Percentiles rank a stretch among this genome's conserved stretches.
Conservation (phyloP, 2,113 vertebrate species). For the Orientallactaga bullata region DNA sequence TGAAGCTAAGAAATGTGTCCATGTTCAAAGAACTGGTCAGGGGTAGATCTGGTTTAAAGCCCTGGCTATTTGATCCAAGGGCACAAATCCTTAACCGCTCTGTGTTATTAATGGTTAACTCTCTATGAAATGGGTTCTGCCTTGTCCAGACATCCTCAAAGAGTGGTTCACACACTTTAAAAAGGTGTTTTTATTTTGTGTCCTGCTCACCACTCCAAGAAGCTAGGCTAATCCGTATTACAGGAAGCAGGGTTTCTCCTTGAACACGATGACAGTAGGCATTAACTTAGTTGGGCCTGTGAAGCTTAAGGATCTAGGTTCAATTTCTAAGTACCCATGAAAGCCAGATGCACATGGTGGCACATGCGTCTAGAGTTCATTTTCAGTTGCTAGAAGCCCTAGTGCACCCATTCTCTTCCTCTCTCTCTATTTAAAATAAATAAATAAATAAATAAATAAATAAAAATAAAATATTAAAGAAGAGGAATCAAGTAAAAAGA, state of each 20-base stretch:
- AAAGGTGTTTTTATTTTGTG: constrained; percentile 1
- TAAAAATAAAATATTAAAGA: not conserved
- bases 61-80: not conserved
- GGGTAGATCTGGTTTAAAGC: not conserved
- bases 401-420: too few species aligned
- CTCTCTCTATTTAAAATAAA: too few species aligned
- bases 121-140: not conserved
- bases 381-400: too few species aligned
- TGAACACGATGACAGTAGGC: not conserved
- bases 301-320: too few species aligned
- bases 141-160: not conserved
- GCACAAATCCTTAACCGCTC: not conserved
- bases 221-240: not conserved
- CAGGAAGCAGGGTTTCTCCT: not conserved
- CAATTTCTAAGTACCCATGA: too few species aligned
- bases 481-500: not conserved
- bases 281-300: not conserved
- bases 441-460: too few species aligned
- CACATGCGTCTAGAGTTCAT: too few species aligned
- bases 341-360: too few species aligned
- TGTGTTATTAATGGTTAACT: not conserved
- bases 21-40: constrained; percentile 38
- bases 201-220: not conserved
- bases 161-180: not conserved
- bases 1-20: constrained; percentile 13